A percentile compares a stretch with the other conserved stretches of the same genome.
Evolutionary conservation across 1,140 invertebrate species (phyloP).

Genomic region (Drosophila sucinea): DNA sequence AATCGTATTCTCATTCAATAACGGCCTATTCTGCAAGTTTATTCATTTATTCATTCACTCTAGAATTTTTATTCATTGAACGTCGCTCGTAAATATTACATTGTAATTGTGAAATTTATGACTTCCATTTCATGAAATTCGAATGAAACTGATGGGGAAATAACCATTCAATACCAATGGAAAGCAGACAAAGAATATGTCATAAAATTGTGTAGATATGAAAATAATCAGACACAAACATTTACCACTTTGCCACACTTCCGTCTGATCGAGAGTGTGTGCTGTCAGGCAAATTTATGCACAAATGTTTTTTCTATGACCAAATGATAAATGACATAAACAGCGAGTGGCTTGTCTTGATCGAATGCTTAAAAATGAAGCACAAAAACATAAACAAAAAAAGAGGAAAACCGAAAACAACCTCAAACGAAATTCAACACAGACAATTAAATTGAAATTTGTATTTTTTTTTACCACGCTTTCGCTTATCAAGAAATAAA

Average conservation of each 20-base stretch:
- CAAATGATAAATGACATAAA: slow-evolving; percentile 74
- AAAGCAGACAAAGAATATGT: background rate
- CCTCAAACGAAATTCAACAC: slow-evolving; percentile 17
- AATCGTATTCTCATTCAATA: background rate
- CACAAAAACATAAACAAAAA: slow-evolving; percentile 31
- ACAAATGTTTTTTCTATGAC: slow-evolving; percentile 21
- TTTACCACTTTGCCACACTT: slow-evolving; percentile 27
- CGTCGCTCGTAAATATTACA: background rate
- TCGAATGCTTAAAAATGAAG: slow-evolving; percentile 20
- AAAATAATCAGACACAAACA: slow-evolving; percentile 18
- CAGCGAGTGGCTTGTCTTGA: no score
- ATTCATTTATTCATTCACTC: background rate
- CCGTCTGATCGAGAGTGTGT: slow-evolving; percentile 4
- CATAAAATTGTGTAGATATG: background rate
- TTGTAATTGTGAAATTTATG: slow-evolving; percentile 1
- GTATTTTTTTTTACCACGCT: slow-evolving; percentile 49
- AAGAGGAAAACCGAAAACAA: slow-evolving; percentile 34
- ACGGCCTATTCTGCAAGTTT: background rate
- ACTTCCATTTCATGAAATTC: background rate
- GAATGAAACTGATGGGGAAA: background rate
- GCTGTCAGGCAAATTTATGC: slow-evolving; percentile 7
- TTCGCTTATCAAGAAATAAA: slow-evolving; percentile 66
- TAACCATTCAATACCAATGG: background rate
- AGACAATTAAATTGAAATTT: slow-evolving; percentile 61
- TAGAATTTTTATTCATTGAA: background rate